These are phyloP conservation scores for Columba livia DNA, from an alignment of 2,113 vertebrate genomes.

Conservation along the genomic window DNA sequence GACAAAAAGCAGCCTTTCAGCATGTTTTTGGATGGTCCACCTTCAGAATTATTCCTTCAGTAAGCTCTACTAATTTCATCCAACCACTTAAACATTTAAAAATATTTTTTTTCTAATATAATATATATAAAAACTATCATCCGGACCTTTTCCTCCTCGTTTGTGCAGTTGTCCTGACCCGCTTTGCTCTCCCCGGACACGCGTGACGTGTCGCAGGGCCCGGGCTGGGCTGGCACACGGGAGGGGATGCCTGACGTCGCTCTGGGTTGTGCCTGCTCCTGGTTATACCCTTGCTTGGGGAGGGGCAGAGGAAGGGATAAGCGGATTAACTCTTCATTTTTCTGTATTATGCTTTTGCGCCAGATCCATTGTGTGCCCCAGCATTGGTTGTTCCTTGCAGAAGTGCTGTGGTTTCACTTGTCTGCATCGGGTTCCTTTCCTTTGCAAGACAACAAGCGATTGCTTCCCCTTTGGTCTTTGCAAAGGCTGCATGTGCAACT, in stretches of 20 bases:
- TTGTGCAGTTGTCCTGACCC: background rate
- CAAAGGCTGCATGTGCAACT: too few species aligned
- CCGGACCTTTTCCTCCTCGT: background rate
- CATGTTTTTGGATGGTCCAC: background rate
- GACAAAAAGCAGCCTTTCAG: background rate
- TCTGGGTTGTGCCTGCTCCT: background rate
- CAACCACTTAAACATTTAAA: background rate
- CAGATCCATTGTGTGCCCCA: background rate
- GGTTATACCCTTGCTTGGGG: background rate
- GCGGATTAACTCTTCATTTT: background rate
- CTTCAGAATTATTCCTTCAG: background rate
- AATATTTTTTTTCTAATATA: too few species aligned
- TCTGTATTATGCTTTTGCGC: fast-evolving
- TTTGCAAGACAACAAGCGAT: background rate
- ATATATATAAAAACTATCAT: background rate
- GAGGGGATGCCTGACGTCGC: fast-evolving
- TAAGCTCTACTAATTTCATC: background rate
- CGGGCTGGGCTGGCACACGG: background rate
- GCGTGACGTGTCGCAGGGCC: background rate
- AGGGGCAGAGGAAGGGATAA: background rate
- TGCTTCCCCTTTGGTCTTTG: background rate
- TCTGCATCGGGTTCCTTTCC: fast-evolving
- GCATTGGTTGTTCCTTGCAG: background rate
- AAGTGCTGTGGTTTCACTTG: fast-evolving
- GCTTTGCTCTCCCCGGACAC: background rate